Evolutionary conservation across 2,888 invertebrate genomes (phyloP).

Genomic region (Trachelus iudaicus): DNA sequence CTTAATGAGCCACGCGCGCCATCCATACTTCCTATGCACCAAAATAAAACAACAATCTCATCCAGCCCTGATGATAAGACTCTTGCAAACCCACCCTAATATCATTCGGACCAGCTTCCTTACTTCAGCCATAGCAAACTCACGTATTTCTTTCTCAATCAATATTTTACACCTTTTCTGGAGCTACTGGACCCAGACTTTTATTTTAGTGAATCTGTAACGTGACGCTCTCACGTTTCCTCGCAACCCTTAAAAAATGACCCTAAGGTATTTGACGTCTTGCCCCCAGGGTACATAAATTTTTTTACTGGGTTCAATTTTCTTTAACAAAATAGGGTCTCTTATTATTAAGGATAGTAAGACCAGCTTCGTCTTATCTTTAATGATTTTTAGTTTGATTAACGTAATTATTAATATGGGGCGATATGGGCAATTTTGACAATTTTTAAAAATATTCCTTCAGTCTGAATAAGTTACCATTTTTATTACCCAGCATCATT

Average conservation of each 20-base stretch:
- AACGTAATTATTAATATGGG: neutral
- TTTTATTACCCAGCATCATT: neutral
- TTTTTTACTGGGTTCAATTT: neutral
- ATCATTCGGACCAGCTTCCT: too few relatives aligned
- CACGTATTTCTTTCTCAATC: too few relatives aligned
- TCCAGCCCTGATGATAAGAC: conserved; percentile 33
- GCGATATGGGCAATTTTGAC: neutral
- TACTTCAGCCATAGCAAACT: too few relatives aligned
- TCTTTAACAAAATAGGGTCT: neutral
- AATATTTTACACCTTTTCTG: too few relatives aligned
- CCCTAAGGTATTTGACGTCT: neutral
- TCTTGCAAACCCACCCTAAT: conserved; percentile 34
- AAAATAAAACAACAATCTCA: conserved; percentile 29
- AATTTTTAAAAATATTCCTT: neutral
- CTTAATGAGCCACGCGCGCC: conserved; percentile 64
- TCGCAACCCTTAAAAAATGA: neutral
- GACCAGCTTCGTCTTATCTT: neutral
- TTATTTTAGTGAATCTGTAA: too few relatives aligned
- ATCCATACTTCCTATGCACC: conserved; percentile 30
- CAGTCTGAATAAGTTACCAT: too few relatives aligned
- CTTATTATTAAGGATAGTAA: neutral
- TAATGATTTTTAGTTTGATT: neutral
- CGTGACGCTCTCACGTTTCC: too few relatives aligned
- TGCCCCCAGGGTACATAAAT: neutral
- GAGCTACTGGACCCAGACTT: too few relatives aligned